Conservation (phyloP, 2,888 invertebrate genomes). For the Omphaloscelis lunosa region DNA sequence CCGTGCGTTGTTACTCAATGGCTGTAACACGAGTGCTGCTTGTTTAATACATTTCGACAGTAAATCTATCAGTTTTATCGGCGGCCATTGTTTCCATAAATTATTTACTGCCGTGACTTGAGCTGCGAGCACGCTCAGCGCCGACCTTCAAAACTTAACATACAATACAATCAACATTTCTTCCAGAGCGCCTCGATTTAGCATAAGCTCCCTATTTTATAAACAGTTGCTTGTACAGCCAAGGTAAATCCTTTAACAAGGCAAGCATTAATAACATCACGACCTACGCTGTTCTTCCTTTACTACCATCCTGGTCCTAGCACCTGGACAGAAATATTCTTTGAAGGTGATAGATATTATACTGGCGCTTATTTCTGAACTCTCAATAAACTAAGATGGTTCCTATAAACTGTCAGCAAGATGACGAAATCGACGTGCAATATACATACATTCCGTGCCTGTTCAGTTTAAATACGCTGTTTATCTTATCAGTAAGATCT, state of each 20-base stretch:
- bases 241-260: conserved; percentile 42
- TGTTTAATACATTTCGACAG: conserved; percentile 58
- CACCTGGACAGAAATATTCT: background rate
- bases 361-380: background rate
- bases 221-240: conserved; percentile 37
- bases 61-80: conserved; percentile 67
- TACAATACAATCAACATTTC: conserved; percentile 61
- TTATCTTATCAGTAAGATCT: conserved; percentile 44
- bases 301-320: background rate
- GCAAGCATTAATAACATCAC: conserved; percentile 27
- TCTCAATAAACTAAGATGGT: background rate
- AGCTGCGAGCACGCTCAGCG: conserved; percentile 50
- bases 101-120: conserved; percentile 49
- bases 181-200: conserved; percentile 45
- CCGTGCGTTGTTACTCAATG: conserved; percentile 44
- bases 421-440: conserved; percentile 4
- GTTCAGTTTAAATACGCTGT: conserved; percentile 8
- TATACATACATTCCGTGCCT: conserved; percentile 1
- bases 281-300: background rate
- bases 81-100: conserved; percentile 62
- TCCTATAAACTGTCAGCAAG: background rate
- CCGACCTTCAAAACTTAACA: conserved; percentile 56
- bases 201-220: conserved; percentile 54
- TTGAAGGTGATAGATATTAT: background rate
- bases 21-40: conserved; percentile 52